phyloP scores from a whole-genome alignment of 1,140 invertebrate species.

The Saxidomus purpurata region DNA sequence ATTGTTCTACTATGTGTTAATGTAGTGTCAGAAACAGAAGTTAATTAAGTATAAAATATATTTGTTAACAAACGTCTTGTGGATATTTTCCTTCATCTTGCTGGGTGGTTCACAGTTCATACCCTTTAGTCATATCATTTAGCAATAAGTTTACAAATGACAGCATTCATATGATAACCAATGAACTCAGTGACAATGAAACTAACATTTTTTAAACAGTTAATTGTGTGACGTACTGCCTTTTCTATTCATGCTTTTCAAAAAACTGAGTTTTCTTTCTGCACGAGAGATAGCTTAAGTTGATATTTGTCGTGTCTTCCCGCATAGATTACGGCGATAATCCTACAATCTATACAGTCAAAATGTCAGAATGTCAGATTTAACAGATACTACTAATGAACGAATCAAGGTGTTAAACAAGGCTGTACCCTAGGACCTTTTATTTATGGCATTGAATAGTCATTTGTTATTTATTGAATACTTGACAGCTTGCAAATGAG shows the following conservation, averaged over 20 bases:
- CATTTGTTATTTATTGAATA: slow-evolving; percentile 58
- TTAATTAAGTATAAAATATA: slow-evolving; percentile 40
- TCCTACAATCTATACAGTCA: slow-evolving; percentile 37
- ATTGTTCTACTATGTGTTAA: slow-evolving; percentile 51
- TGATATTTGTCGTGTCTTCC: slow-evolving; percentile 55
- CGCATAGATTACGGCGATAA: slow-evolving; percentile 39
- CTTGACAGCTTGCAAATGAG: slow-evolving; percentile 50
- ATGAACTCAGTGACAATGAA: slow-evolving; percentile 35
- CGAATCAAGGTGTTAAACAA: slow-evolving; percentile 58
- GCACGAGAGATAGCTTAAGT: slow-evolving; percentile 48
- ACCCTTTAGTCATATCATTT: slow-evolving; percentile 66
- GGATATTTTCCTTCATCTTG: neutral
- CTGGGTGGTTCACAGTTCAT: slow-evolving; percentile 58
- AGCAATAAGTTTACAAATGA: slow-evolving; percentile 61
- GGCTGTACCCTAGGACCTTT: slow-evolving; percentile 39
- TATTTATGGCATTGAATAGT: slow-evolving; percentile 60
- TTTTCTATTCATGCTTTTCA: slow-evolving; percentile 40
- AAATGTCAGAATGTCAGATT: slow-evolving; percentile 66
- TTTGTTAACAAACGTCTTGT: neutral
- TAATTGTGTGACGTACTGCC: neutral
- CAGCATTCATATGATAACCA: slow-evolving; percentile 52
- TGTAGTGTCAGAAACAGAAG: slow-evolving; percentile 50
- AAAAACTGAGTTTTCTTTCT: slow-evolving; percentile 26
- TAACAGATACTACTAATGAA: slow-evolving; percentile 58
- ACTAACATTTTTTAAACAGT: slow-evolving; percentile 19